Percentiles rank a stretch among this genome's conserved stretches.
Evolutionary conservation across 2,113 vertebrate species (phyloP).

Genomic region (Shinisaurus crocodilurus): DNA sequence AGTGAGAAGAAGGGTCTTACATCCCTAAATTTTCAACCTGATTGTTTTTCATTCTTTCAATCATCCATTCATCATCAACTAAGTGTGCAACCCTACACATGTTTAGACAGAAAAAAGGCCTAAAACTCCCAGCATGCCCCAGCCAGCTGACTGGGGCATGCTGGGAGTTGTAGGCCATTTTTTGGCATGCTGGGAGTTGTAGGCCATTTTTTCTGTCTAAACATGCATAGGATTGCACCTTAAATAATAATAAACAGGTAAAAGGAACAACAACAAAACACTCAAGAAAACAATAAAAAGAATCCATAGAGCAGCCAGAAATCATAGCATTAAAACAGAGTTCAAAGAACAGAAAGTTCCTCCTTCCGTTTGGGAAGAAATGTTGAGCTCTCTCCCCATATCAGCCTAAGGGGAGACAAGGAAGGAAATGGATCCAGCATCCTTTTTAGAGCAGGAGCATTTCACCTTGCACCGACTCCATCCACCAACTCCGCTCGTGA

Average conservation of each 20-base stretch:
- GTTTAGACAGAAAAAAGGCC: too few species aligned
- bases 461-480: neutral
- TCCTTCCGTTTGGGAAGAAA: neutral
- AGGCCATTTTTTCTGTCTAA: too few species aligned
- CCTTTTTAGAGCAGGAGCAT: neutral
- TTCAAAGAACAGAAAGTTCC: neutral
- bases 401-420: neutral
- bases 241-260: too few species aligned
- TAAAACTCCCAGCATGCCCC: too few species aligned
- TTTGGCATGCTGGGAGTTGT: too few species aligned
- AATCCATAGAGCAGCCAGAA: neutral
- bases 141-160: too few species aligned
- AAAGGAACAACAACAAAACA: neutral
- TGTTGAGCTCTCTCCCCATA: neutral
- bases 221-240: too few species aligned
- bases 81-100: too few species aligned
- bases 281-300: neutral
- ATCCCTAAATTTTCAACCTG: neutral
- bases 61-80: too few species aligned
- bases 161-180: too few species aligned
- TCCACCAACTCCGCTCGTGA: neutral
- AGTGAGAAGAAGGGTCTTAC: neutral
- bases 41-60: too few species aligned
- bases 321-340: neutral
- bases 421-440: neutral